Evolutionary conservation across 2,888 invertebrate species (phyloP), one percentile per base, ranked within the genome.

Genomic region (Cetonia aurata): DNA sequence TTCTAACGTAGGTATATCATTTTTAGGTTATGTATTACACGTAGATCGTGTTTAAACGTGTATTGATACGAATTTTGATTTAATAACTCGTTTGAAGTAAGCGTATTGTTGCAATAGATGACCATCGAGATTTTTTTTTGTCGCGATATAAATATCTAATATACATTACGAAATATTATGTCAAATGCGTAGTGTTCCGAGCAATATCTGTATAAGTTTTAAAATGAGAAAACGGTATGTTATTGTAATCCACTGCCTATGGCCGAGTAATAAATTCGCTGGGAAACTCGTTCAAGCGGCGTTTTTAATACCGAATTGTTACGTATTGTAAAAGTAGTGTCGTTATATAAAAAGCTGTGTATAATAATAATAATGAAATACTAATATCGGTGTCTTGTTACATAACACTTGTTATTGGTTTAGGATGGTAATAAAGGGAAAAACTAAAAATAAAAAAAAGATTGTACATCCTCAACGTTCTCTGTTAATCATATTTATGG

Each of bases 191-290:
- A 57, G 72, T 74, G 72, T 75, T 76, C 75, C 73, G 73, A 75
- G 77, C 77, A 77, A 77, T 76, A 77, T 75, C 46, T 75, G 72
- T 70, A 66, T 75, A 74, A 71, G 25, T 25, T 25, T 25, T 25
- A 25, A 25, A 25, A 25, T 1, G 4, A 68, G 71, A 65, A 62
- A 70, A 71, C 73, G 71, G 74, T 75, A 75, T 76, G 76, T 76
- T 25, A 25, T 25, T 25, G 25, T 77, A 73, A 72, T 75, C 75
- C 76, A 77, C 77, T 77, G 77, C 77, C 77, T 76, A 70, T 71
- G 76, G 76, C 75, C 72, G 74, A 75, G 76, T 75, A 74, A 73
- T 60, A 48, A 48, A 25, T 25, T 25, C 25, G 25, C 25, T 25
- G 25, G 25, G 25, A 4, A 25, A 25, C 25, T 25, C 25, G 25